phyloP scores from a whole-genome alignment of 1,140 invertebrate species.

The Leptestheria dahalacensis region DNA sequence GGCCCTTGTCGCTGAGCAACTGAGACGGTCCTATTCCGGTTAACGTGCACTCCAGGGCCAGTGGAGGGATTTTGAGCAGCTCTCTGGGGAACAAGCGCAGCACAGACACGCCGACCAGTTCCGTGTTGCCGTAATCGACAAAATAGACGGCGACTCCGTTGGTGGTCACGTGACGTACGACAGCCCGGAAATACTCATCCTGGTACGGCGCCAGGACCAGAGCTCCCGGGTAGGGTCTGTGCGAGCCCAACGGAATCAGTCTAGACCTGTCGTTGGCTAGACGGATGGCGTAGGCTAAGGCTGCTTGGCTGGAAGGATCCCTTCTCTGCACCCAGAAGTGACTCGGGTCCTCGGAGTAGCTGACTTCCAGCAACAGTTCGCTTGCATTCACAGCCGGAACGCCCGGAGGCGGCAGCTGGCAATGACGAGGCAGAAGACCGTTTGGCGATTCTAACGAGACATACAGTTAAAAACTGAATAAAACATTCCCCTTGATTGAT shows the following conservation, averaged over 20 bases:
- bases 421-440: too few species aligned
- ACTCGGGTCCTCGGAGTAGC: conserved; percentile 35
- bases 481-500: too few species aligned
- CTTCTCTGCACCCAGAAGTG: conserved; percentile 43
- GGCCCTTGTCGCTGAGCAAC: conserved; percentile 34
- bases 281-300: background rate
- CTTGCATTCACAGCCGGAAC: conserved; percentile 35
- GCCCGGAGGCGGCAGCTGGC: conserved; percentile 26
- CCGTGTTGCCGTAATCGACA: conserved; percentile 59
- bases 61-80: conserved; percentile 28
- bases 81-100: conserved; percentile 12
- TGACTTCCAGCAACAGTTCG: conserved; percentile 30
- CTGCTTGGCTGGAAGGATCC: conserved; percentile 21
- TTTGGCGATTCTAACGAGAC: too few species aligned
- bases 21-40: conserved; percentile 46
- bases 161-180: conserved; percentile 7
- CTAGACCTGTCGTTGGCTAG: background rate
- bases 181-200: conserved; percentile 19
- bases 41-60: conserved; percentile 56
- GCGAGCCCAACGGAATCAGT: background rate
- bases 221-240: conserved; percentile 9
- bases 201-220: conserved; percentile 15
- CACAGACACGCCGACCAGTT: conserved; percentile 20
- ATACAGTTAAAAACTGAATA: too few species aligned
- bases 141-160: conserved; percentile 39